Evolutionary conservation across 1,140 invertebrate species (phyloP).

Genomic region (Littorina saxatilis): DNA sequence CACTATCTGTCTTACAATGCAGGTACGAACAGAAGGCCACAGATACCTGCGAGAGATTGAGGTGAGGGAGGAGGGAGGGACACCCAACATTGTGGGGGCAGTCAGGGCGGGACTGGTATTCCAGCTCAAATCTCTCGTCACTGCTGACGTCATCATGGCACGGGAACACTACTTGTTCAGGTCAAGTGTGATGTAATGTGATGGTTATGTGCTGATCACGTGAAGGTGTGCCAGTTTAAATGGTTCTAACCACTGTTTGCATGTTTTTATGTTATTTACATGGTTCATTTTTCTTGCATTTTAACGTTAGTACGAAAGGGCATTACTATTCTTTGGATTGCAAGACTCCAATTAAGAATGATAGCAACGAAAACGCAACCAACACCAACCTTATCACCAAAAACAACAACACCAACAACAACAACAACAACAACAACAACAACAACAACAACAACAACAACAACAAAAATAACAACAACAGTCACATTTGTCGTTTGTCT

Average conservation of each 20-base stretch:
- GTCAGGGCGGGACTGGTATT: conserved; percentile 90
- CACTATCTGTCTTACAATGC: background rate
- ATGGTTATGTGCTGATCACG: background rate
- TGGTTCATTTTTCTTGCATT: too few species aligned
- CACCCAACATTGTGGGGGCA: conserved; percentile 88
- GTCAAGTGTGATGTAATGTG: conserved; percentile 33
- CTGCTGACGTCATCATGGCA: conserved; percentile 83
- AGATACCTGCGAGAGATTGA: conserved; percentile 81
- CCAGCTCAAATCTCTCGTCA: conserved; percentile 90
- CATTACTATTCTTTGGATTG: background rate
- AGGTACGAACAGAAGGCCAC: conserved; percentile 77
- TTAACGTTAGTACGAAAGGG: background rate
- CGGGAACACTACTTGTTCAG: conserved; percentile 80
- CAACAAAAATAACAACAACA: too few species aligned
- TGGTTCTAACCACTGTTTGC: background rate
- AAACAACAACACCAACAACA: too few species aligned
- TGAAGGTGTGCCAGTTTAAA: background rate
- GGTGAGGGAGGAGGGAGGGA: conserved; percentile 89
- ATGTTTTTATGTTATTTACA: background rate
- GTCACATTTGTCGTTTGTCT: too few species aligned
- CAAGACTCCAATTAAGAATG: too few species aligned
- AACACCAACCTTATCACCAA: too few species aligned
- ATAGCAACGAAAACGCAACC: too few species aligned
- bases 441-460: too few species aligned
- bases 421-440: too few species aligned